Percentiles rank a stretch among this genome's conserved stretches.
Evolutionary conservation across 2,888 invertebrate genomes (phyloP).

Genomic region (Proisotoma minuta): DNA sequence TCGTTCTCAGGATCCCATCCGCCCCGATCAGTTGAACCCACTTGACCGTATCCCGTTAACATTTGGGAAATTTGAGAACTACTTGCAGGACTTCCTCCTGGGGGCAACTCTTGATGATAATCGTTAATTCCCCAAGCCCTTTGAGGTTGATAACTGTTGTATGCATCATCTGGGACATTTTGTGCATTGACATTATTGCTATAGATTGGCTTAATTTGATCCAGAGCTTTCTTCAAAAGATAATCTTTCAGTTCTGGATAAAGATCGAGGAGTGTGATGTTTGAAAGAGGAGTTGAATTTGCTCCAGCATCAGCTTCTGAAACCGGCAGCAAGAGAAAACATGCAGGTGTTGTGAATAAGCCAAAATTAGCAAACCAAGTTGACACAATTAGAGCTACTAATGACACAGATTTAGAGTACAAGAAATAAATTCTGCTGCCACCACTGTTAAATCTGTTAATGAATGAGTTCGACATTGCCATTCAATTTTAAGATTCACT

Average conservation of each 20-base stretch:
- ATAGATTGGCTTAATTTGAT: too few species aligned
- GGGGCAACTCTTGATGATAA: too few species aligned
- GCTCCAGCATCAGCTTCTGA: not conserved
- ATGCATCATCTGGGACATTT: too few species aligned
- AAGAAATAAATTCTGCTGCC: constrained; percentile 3
- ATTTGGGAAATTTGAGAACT: too few species aligned
- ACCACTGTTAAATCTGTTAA: not conserved
- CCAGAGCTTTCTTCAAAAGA: constrained; percentile 3
- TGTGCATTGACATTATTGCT: too few species aligned
- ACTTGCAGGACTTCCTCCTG: too few species aligned
- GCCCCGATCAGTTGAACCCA: not conserved
- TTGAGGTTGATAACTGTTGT: too few species aligned
- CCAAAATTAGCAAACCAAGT: not conserved
- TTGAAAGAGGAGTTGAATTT: not conserved
- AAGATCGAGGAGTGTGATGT: constrained; percentile 7
- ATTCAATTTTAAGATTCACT: not conserved
- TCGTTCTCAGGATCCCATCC: not conserved
- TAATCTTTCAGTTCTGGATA: constrained; percentile 11
- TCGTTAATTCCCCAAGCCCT: too few species aligned
- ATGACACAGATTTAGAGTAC: constrained; percentile 5
- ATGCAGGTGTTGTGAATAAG: not conserved
- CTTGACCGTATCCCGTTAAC: not conserved
- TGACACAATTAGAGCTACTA: constrained; percentile 13
- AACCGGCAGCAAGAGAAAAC: not conserved
- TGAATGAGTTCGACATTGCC: not conserved